Evolutionary conservation across 1,140 invertebrate genomes (phyloP).

Genomic region (Drosophila ercepeae): DNA sequence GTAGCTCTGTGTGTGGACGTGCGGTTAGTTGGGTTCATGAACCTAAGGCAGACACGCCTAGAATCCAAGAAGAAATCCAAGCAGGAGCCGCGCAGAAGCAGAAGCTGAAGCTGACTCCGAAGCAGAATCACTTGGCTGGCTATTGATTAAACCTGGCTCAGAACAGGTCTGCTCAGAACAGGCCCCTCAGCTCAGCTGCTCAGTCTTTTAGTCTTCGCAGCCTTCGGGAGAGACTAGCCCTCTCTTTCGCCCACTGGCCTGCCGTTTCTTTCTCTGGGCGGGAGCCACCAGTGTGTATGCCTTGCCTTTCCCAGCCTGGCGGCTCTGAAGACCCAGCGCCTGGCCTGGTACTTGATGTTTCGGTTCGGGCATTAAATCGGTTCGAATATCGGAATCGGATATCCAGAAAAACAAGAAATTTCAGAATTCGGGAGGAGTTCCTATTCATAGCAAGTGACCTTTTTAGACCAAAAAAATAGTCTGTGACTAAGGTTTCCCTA

Average conservation of each 20-base stretch:
- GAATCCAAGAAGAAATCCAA: constrained; percentile 66
- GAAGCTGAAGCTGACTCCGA: constrained; percentile 45
- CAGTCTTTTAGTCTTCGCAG: too few relatives aligned
- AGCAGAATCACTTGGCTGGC: too few relatives aligned
- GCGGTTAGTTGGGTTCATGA: constrained; percentile 75
- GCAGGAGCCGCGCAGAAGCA: constrained; percentile 42
- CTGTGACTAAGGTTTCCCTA: too few relatives aligned
- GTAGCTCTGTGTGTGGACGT: constrained; percentile 13
- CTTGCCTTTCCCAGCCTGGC: constrained; percentile 28
- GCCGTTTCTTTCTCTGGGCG: constrained; percentile 8
- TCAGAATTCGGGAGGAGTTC: too few relatives aligned
- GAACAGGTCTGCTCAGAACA: constrained; percentile 72
- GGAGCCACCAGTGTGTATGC: constrained; percentile 51
- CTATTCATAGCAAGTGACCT: too few relatives aligned
- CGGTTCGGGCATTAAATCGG: too few relatives aligned
- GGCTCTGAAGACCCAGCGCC: too few relatives aligned
- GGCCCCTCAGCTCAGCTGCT: constrained; percentile 27
- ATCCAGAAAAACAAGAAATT: too few relatives aligned
- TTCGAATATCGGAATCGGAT: too few relatives aligned
- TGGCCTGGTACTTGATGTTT: neutral
- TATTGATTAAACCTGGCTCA: constrained; percentile 79
- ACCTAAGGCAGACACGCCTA: constrained; percentile 78
- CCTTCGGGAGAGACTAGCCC: constrained; percentile 36
- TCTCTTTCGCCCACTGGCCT: constrained; percentile 7
- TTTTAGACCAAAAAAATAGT: too few relatives aligned